These are phyloP conservation scores for Clarias pachynema DNA, from an alignment of 2,797 vertebrate genomes.

Conservation along the genomic window DNA sequence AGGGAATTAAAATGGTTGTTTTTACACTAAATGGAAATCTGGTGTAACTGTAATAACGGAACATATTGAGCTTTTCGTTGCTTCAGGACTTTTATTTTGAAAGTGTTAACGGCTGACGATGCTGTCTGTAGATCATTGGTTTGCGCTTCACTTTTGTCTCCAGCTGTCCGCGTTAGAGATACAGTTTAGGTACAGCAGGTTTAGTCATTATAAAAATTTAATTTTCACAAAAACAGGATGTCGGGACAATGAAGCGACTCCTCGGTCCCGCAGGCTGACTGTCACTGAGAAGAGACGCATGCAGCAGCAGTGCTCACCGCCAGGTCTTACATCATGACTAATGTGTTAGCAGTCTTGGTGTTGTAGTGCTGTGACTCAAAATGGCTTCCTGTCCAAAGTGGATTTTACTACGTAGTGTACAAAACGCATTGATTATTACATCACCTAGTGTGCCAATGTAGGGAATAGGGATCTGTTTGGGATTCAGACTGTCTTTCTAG, in stretches of 20 bases:
- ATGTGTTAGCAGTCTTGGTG: background rate
- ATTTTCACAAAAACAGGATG: conserved; percentile 5
- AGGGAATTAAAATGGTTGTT: background rate
- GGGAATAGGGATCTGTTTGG: background rate
- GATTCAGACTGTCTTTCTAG: background rate
- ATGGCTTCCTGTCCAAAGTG: background rate
- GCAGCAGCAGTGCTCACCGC: conserved; percentile 5
- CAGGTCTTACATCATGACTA: conserved; percentile 13
- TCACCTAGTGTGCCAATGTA: background rate
- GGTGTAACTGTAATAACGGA: background rate
- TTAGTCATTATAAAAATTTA: background rate
- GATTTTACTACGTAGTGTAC: conserved; percentile 13
- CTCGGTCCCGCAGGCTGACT: background rate
- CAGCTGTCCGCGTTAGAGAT: background rate
- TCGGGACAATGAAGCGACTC: conserved; percentile 35
- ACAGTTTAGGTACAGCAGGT: background rate
- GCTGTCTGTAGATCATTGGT: background rate
- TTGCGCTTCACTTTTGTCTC: conserved; percentile 6
- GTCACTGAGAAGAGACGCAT: conserved; percentile 28
- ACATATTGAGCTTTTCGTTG: background rate
- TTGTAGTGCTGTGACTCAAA: conserved; percentile 16
- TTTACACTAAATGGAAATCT: background rate
- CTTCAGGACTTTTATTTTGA: conserved; percentile 52
- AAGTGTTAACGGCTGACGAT: background rate
- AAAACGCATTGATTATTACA: background rate